These are phyloP conservation scores for Syrista parreyssii DNA, from an alignment of 2,888 invertebrate genomes.

Conservation along the genomic window DNA sequence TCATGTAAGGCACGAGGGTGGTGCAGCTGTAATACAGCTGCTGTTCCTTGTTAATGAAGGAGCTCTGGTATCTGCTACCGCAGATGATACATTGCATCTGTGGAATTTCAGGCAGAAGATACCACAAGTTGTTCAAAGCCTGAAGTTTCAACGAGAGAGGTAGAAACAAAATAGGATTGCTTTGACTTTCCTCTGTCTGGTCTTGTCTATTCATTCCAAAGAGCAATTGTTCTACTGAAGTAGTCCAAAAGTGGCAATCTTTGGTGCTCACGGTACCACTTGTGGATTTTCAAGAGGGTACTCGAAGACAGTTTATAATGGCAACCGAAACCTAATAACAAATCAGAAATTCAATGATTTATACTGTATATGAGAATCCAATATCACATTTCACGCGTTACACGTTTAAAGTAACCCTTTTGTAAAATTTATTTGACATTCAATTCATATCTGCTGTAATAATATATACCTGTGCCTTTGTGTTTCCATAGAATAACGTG, in stretches of 20 bases:
- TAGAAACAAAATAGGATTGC: conserved; percentile 62
- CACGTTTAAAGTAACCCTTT: neutral
- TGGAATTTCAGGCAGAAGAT: conserved; percentile 97
- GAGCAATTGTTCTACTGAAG: neutral
- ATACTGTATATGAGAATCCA: neutral
- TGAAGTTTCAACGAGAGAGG: conserved; percentile 98
- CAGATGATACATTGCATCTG: conserved; percentile 95
- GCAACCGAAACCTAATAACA: neutral
- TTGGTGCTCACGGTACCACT: neutral
- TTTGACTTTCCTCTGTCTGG: neutral
- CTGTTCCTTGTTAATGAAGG: conserved; percentile 98
- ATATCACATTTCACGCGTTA: neutral
- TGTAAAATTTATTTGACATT: neutral
- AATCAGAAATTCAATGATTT: neutral
- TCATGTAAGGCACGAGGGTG: conserved; percentile 87
- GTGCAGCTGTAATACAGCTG: conserved; percentile 87
- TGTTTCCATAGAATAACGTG: conserved; percentile 83
- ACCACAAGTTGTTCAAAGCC: conserved; percentile 94
- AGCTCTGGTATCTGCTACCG: conserved; percentile 92
- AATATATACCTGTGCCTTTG: conserved; percentile 9
- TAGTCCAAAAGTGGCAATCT: neutral
- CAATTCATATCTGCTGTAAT: neutral
- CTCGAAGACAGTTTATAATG: neutral
- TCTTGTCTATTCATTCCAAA: neutral
- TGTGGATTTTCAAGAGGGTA: neutral